Conservation (phyloP, 2,113 vertebrate genomes). For the Myiagra hebetior region DNA sequence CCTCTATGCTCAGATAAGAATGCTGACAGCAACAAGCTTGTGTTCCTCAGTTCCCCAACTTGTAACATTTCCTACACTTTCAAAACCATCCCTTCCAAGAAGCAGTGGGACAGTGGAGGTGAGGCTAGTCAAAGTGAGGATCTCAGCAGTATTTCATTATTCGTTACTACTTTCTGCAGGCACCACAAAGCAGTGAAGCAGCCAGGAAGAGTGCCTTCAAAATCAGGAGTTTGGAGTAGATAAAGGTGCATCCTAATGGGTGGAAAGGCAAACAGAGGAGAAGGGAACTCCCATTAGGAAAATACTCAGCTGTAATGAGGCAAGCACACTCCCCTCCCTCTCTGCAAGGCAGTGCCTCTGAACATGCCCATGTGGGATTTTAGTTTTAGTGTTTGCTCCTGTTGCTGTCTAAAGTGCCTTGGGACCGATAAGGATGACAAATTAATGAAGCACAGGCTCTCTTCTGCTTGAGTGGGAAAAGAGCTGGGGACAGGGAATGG, state of each 20-base stretch:
- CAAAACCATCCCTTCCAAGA: not conserved
- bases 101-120: not conserved
- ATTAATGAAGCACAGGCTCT: not conserved
- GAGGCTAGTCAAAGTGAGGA: not conserved
- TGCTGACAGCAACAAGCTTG: not conserved
- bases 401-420: not conserved
- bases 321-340: not conserved
- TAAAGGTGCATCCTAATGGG: not conserved
- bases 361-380: not conserved
- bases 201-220: not conserved
- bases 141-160: not conserved
- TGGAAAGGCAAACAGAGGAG: not conserved
- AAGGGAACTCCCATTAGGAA: not conserved
- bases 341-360: not conserved
- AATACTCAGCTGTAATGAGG: not conserved
- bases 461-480: conserved; percentile 10
- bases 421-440: conserved; percentile 6
- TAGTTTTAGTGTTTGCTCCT: not conserved
- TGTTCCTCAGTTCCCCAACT: not conserved
- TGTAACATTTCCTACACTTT: not conserved
- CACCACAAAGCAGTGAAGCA: not conserved
- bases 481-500: not conserved
- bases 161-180: not conserved
- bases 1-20: not conserved
- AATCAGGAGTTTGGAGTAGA: not conserved